phyloP scores from a whole-genome alignment of 2,888 invertebrate genomes.

The Drosophila affinis region DNA sequence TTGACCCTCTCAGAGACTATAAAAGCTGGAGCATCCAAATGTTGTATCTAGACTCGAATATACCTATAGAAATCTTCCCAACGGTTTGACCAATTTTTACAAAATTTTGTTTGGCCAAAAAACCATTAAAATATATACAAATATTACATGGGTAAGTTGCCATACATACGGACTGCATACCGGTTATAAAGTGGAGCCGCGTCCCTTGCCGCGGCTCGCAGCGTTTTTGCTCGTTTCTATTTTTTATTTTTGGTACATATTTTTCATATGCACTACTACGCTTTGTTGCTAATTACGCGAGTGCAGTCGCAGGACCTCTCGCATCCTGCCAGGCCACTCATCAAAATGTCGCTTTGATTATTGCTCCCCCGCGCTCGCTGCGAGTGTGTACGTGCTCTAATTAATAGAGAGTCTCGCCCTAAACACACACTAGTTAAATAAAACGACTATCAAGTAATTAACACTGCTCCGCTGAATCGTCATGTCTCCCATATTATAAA shows the following conservation, averaged over 20 bases:
- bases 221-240: too few species aligned
- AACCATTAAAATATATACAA: too few species aligned
- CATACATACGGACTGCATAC: too few species aligned
- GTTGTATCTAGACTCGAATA: too few species aligned
- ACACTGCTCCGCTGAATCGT: slow-evolving; percentile 53
- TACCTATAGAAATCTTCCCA: too few species aligned
- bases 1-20: too few species aligned
- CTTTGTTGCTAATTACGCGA: slow-evolving; percentile 61
- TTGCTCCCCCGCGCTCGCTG: slow-evolving; percentile 40
- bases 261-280: slow-evolving; percentile 48
- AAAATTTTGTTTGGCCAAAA: too few species aligned
- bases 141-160: too few species aligned
- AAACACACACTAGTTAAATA: slow-evolving; percentile 23
- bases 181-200: too few species aligned
- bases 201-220: too few species aligned
- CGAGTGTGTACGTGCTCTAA: slow-evolving; percentile 61
- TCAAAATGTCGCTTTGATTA: slow-evolving; percentile 56
- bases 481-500: slow-evolving; percentile 22
- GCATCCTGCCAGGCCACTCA: not conserved
- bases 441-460: slow-evolving; percentile 68
- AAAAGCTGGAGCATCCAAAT: too few species aligned
- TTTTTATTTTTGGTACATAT: slow-evolving; percentile 1
- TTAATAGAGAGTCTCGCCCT: slow-evolving; percentile 52
- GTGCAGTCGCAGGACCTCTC: slow-evolving; percentile 52
- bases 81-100: too few species aligned